A percentile compares a stretch with the other conserved stretches of the same genome.
Evolutionary conservation across 2,113 vertebrate species (phyloP).

Genomic region (Spea multiplicata): DNA sequence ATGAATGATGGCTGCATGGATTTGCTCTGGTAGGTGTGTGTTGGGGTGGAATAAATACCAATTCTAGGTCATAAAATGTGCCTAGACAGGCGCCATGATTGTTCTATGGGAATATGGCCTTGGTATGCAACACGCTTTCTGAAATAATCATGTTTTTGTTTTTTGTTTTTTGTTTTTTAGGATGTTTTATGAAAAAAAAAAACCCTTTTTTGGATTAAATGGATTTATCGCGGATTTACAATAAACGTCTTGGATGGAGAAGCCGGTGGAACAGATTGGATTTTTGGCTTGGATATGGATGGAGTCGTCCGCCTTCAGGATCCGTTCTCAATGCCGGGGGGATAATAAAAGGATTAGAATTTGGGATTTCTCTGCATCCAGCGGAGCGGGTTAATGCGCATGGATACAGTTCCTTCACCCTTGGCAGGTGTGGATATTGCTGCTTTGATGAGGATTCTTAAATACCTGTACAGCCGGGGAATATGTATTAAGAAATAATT

Average conservation of each 20-base stretch:
- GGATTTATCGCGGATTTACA: slow-evolving; percentile 32
- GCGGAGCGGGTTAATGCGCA: not conserved
- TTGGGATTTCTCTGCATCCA: not conserved
- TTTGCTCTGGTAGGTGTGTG: too few relatives aligned
- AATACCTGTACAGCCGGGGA: not conserved
- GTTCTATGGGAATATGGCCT: too few relatives aligned
- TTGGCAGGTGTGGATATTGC: not conserved
- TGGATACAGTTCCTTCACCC: not conserved
- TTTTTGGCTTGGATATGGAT: slow-evolving; percentile 7
- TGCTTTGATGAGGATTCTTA: not conserved
- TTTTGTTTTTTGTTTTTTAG: slow-evolving; percentile 14
- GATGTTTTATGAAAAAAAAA: not conserved
- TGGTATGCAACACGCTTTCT: not conserved
- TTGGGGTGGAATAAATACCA: too few relatives aligned
- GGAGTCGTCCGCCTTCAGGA: not conserved
- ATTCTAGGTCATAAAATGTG: too few relatives aligned
- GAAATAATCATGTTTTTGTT: not conserved
- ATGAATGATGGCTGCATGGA: too few relatives aligned
- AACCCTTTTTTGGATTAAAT: slow-evolving; percentile 2
- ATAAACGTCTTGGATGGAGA: slow-evolving; percentile 2
- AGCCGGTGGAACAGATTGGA: not conserved
- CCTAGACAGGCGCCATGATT: too few relatives aligned
- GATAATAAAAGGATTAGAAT: slow-evolving; percentile 18
- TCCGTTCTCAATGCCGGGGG: not conserved
- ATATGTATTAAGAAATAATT: not conserved